phyloP scores from a whole-genome alignment of 2,113 vertebrate genomes.

The Glareola pratincola region DNA sequence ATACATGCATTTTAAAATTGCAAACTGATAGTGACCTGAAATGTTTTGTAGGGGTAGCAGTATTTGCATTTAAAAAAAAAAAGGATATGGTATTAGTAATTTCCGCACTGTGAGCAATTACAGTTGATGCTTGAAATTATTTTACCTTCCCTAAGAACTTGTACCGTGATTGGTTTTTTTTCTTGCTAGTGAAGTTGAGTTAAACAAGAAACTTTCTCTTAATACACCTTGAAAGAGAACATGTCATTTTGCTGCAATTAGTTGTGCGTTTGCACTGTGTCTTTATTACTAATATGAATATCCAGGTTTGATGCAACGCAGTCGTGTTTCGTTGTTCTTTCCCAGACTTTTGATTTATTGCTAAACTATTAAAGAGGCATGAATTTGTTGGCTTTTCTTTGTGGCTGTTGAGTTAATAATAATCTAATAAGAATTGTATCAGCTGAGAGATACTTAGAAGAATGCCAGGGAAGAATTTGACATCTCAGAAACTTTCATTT shows the following conservation, averaged over 20 bases:
- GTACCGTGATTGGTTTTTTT: background rate
- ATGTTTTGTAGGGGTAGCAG: background rate
- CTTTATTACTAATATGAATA: background rate
- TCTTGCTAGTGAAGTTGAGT: background rate
- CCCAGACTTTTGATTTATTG: slow-evolving; percentile 11
- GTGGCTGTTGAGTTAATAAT: background rate
- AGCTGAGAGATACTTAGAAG: background rate
- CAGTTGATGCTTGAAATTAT: background rate
- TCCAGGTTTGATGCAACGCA: background rate
- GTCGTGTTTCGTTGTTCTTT: background rate
- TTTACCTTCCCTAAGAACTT: background rate
- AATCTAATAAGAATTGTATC: background rate
- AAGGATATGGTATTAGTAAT: background rate
- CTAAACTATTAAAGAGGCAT: background rate
- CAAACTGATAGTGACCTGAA: background rate
- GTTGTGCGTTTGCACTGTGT: background rate
- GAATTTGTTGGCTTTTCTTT: background rate
- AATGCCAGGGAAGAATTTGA: background rate
- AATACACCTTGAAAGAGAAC: background rate
- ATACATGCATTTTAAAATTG: background rate
- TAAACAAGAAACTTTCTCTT: background rate
- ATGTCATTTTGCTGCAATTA: background rate
- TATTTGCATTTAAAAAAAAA: background rate
- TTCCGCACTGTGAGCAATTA: background rate
- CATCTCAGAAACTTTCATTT: background rate